Conservation (phyloP, 1,140 invertebrate species). For the Pentalonia nigronervosa region DNA sequence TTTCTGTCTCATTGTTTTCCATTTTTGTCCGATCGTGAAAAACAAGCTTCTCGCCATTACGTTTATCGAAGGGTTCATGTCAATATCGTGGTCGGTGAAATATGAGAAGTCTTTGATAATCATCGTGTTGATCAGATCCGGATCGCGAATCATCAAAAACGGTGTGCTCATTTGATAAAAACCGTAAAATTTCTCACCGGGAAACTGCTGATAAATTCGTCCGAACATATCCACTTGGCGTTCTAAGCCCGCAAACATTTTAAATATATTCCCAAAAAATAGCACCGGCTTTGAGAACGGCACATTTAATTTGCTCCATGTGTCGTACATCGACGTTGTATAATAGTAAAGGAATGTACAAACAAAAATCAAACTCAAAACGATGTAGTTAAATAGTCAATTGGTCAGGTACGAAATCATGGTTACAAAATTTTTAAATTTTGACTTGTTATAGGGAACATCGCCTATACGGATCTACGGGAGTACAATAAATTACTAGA, state of each 20-base stretch:
- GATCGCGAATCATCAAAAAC: slow-evolving; percentile 63
- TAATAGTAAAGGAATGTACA: slow-evolving; percentile 26
- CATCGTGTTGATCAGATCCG: slow-evolving; percentile 62
- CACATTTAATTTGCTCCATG: slow-evolving; percentile 66
- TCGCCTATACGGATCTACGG: background rate
- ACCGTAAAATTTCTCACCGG: slow-evolving; percentile 60
- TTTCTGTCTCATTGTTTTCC: slow-evolving; percentile 67
- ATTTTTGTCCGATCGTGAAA: slow-evolving; percentile 65
- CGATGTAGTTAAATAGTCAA: background rate
- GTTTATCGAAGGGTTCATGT: slow-evolving; percentile 63
- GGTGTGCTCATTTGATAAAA: slow-evolving; percentile 61
- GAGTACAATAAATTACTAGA: background rate
- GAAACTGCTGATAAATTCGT: slow-evolving; percentile 57
- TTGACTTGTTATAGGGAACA: background rate
- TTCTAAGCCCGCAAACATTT: slow-evolving; percentile 19
- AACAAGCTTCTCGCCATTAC: slow-evolving; percentile 68
- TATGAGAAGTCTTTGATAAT: slow-evolving; percentile 64
- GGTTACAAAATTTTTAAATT: background rate
- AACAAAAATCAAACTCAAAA: background rate
- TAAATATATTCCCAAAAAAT: slow-evolving; percentile 63
- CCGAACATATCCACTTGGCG: slow-evolving; percentile 37
- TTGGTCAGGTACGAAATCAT: background rate
- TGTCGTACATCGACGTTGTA: slow-evolving; percentile 59
- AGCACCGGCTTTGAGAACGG: slow-evolving; percentile 62
- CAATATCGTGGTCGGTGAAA: slow-evolving; percentile 61